Conservation (phyloP, 2,797 vertebrate species). For the Macropus fuliginosus region DNA sequence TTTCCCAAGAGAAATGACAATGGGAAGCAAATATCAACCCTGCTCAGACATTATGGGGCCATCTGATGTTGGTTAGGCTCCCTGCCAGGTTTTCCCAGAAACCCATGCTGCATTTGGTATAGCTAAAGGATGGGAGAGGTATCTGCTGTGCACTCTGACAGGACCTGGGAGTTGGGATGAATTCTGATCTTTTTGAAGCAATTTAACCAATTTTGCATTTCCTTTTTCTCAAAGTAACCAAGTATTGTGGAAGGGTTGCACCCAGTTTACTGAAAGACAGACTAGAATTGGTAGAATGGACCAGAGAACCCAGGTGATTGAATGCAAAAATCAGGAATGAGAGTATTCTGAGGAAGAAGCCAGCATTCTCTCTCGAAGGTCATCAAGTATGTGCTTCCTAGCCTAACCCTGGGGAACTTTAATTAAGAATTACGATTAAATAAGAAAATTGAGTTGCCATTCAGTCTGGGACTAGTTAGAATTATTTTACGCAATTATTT, state of each 20-base stretch:
- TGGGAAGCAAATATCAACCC: constrained; percentile 1
- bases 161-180: not conserved
- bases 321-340: not conserved
- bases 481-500: not conserved
- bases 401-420: not conserved
- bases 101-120: not conserved
- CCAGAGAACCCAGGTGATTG: not conserved
- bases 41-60: not conserved
- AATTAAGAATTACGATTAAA: not conserved
- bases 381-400: not conserved
- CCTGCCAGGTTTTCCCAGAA: constrained; percentile 17
- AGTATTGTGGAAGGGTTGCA: not conserved
- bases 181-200: not conserved
- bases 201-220: not conserved
- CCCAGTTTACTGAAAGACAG: not conserved
- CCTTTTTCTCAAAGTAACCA: not conserved
- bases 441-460: not conserved
- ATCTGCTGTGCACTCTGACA: not conserved
- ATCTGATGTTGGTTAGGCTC: not conserved
- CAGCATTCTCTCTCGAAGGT: not conserved
- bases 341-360: not conserved
- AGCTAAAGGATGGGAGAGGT: not conserved
- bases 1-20: constrained; percentile 1
- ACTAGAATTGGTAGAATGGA: not conserved
- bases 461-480: not conserved